A percentile compares a stretch with the other conserved stretches of the same genome.
Conservation (phyloP, 2,113 vertebrate genomes). For the Podiceps cristatus region DNA sequence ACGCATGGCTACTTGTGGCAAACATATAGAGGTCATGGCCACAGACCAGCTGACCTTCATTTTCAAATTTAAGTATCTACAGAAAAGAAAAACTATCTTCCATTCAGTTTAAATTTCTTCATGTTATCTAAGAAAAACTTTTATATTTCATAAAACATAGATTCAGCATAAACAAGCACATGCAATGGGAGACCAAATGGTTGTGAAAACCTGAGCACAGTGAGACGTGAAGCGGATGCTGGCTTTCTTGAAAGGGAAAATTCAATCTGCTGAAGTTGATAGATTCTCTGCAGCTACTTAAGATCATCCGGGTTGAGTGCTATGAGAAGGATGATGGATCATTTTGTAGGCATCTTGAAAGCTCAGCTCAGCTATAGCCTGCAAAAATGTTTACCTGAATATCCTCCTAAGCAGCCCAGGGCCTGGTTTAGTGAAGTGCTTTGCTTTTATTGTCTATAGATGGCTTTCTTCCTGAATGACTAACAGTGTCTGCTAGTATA, state of each 20-base stretch:
- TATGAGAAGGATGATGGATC: neutral
- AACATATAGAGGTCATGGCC: neutral
- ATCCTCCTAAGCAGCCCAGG: neutral
- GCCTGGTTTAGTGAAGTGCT: neutral
- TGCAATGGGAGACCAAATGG: neutral
- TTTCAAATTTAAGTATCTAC: neutral
- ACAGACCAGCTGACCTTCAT: neutral
- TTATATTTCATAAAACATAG: neutral
- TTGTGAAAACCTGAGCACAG: neutral
- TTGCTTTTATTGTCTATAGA: neutral
- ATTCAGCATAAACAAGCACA: neutral
- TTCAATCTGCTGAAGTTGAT: neutral
- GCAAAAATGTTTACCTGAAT: neutral
- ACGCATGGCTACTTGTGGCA: fast-evolving
- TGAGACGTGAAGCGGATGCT: neutral
- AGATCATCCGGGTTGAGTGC: neutral
- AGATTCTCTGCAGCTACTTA: neutral
- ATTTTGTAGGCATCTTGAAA: neutral
- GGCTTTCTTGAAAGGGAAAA: neutral
- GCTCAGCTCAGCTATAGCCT: neutral
- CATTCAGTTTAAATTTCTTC: neutral
- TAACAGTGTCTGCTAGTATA: neutral
- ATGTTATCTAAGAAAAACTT: neutral
- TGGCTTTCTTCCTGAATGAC: neutral
- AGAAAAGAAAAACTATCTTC: neutral